phyloP scores from a whole-genome alignment of 2,888 invertebrate genomes.

The Piscicola geometra region DNA sequence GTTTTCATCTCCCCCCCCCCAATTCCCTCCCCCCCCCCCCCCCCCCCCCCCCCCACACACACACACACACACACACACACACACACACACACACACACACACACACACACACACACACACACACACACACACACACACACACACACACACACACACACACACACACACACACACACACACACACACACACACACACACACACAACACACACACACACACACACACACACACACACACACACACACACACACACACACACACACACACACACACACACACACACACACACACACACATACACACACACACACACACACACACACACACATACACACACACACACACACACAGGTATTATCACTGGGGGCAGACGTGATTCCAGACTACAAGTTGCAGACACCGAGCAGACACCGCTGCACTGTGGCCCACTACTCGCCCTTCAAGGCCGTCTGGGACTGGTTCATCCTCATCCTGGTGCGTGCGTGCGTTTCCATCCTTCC shows the following conservation, averaged over 20 bases:
- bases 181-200: no score
- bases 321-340: no score
- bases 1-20: not conserved
- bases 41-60: no score
- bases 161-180: not conserved
- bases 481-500: not conserved
- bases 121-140: constrained; percentile 10
- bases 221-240: no score
- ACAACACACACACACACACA: no score
- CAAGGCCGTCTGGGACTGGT: constrained; percentile 99
- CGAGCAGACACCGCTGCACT: constrained; percentile 92
- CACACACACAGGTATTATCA: constrained; percentile 74
- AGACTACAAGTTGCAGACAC: constrained; percentile 91
- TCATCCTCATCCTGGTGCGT: constrained; percentile 74
- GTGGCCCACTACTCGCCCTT: constrained; percentile 97
- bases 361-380: constrained; percentile 91
- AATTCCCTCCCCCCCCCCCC: no score
- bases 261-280: no score
- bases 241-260: no score
- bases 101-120: constrained; percentile 10
- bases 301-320: no score
- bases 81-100: not conserved
- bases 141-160: not conserved
- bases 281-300: no score
- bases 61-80: no score